phyloP scores from a whole-genome alignment of 2,888 invertebrate genomes.

The Linnaemya tessellans region DNA sequence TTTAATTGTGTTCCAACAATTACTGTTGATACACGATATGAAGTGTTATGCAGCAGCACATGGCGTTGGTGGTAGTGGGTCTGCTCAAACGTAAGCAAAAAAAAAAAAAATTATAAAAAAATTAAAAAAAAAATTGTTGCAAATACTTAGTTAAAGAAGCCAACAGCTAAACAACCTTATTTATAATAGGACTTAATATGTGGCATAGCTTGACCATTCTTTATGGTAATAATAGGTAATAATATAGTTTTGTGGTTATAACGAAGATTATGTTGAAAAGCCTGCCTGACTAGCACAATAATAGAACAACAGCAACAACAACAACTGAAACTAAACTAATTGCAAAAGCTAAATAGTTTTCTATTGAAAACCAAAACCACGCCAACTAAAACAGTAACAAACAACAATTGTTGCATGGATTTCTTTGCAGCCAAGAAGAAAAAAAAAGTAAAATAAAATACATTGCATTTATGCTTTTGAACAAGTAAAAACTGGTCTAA shows the following conservation, averaged over 20 bases:
- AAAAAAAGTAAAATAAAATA: background rate
- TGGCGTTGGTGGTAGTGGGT: slow-evolving; percentile 70
- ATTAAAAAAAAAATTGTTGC: background rate
- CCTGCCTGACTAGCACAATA: slow-evolving; percentile 52
- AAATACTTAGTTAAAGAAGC: slow-evolving; percentile 42
- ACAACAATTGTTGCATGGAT: slow-evolving; percentile 53
- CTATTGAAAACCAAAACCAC: slow-evolving; percentile 55
- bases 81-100: slow-evolving; percentile 12
- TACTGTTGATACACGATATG: slow-evolving; percentile 54
- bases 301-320: background rate
- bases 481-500: slow-evolving; percentile 64
- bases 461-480: background rate
- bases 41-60: slow-evolving; percentile 40
- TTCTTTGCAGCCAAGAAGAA: background rate
- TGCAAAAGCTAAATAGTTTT: slow-evolving; percentile 65
- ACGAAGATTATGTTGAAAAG: slow-evolving; percentile 64
- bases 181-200: slow-evolving; percentile 58
- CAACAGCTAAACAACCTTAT: slow-evolving; percentile 61
- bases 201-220: slow-evolving; percentile 65
- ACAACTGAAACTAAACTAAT: slow-evolving; percentile 58
- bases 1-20: slow-evolving; percentile 27
- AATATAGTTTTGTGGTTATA: slow-evolving; percentile 69
- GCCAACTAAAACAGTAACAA: slow-evolving; percentile 35
- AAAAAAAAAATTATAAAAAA: background rate
- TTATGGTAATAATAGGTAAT: slow-evolving; percentile 69